Evolutionary conservation across 1,140 invertebrate genomes (phyloP), one percentile per base, ranked within the genome.

Genomic region (Bombus ignitus): DNA sequence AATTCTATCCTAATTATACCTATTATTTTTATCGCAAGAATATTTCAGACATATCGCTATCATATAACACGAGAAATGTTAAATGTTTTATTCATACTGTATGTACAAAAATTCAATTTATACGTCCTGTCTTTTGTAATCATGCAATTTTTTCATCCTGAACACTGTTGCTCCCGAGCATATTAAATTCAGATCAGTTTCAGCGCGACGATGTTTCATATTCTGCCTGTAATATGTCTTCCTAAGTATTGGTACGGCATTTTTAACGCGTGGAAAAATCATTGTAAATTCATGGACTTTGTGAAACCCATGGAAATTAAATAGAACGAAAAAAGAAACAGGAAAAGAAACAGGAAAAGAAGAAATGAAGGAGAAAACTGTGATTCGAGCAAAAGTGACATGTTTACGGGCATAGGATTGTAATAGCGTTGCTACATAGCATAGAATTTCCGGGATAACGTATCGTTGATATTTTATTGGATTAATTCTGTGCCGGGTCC

Each of bases 381-480:
- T 37, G 44, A 53, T 57, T n/a, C 12, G 39, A 22, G 62, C n/a
- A n/a, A 59, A 71, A 57, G 10, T 71, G n/a, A 53, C 35, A 22
- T 47, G 73, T 73, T 42, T 75, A 28, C 35, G 59, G 6, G 37
- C 4, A 57, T 28, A 32, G 28, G 3, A 59, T 68, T 47, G 62
- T 32, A 76, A 62, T 8, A n/a, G 13, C 13, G 42, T 74, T 35
- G 22, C 18, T 72, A 81, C 65, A 77, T 62, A 47, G 13, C n/a
- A 15, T 15, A 32, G 32, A 71, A 71, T 76, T 62, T 62, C 65
- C 73, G 28, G 28, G 28, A 22, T 42, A 28, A 32, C n/a, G 70
- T n/a, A 28, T 74, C 70, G 85, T 71, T 83, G 72, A 82, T 86
- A 77, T 86, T 86, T 86, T 86, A 86, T 86, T 83, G 80, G 73